Conservation (phyloP, 1,140 invertebrate genomes). For the Callitettix versicolor region DNA sequence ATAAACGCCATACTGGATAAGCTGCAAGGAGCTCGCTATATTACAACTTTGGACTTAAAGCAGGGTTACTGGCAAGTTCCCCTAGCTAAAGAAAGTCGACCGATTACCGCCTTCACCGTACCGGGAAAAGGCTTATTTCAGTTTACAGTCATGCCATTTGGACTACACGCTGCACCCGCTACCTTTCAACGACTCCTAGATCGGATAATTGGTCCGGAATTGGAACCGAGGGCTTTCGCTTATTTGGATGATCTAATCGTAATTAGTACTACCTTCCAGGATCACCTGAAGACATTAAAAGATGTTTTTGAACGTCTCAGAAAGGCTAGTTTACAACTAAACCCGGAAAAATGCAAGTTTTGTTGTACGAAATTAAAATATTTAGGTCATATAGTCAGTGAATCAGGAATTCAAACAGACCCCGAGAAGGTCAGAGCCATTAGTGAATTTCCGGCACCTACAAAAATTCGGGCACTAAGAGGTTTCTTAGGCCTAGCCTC, state of each 20-base stretch:
- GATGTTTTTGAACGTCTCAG: constrained; percentile 22
- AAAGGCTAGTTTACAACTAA: constrained; percentile 25
- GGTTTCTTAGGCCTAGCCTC: constrained; percentile 26
- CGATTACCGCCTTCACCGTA: constrained; percentile 20
- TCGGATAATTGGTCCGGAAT: constrained; percentile 11
- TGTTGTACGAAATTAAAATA: constrained; percentile 27
- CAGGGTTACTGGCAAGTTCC: constrained; percentile 25
- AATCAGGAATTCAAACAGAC: constrained; percentile 29
- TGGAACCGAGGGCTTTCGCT: constrained; percentile 18
- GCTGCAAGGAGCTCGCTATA: constrained; percentile 26
- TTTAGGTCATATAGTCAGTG: constrained; percentile 29
- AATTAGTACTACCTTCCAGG: constrained; percentile 18
- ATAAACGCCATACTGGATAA: constrained; percentile 28
- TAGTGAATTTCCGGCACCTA: constrained; percentile 25
- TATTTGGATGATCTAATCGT: constrained; percentile 30
- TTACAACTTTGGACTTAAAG: constrained; percentile 28
- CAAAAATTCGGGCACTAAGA: constrained; percentile 17
- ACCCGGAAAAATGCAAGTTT: constrained; percentile 31
- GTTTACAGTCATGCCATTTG: constrained; percentile 31
- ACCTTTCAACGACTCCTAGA: constrained; percentile 28
- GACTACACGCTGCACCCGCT: constrained; percentile 28
- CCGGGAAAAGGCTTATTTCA: constrained; percentile 27
- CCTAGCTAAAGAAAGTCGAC: constrained; percentile 4
- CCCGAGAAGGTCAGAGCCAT: constrained; percentile 29
- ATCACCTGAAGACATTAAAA: constrained; percentile 24